Evolutionary conservation across 2,888 invertebrate genomes (phyloP), one percentile per base, ranked within the genome.

Genomic region (Eupithecia insigniata): DNA sequence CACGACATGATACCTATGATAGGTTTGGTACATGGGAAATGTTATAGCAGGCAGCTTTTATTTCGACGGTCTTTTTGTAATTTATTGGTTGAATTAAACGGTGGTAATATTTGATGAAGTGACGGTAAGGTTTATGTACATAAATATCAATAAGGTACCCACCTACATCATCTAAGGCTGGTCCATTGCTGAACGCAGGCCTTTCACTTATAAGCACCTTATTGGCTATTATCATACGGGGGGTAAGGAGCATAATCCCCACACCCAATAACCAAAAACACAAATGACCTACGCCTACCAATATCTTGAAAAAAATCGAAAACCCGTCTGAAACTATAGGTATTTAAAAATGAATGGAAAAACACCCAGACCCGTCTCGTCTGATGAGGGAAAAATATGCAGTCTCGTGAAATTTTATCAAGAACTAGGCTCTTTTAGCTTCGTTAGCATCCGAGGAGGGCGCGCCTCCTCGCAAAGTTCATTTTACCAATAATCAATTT

Each of bases 1-100:
- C 85, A 84, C 86, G 64, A 85, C 85, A 84, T 82, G 80, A n/a
- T 64, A 64, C 64, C 7, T 64, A 26, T 64, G 36, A 39, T 64
- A 64, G 64, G 64, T 64, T 64, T 14, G 36, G 64, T 22, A 18
- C 22, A 6, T 62, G 34, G 10, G 30, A 62, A 34, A 14, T 51
- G 5, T n/a, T 28, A 18, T 61, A 22, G 30, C 18, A 3, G 0
- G 8, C 46, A 22, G 22, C 12, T 51, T 51, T 51, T 8, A 14
- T 55, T 22, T 26, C 1, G 14, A 1, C 12, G 12, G 2, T 26
- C 22, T 26, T 12, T 10, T 51, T 22, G n/a, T 3, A 26, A 55
- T 55, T 12, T 22, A 26, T 55, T 55, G 12, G 12, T 7, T 12
- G 2, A 26, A 51, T 51, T 10, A 51, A 22, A 22, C 46, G n/a